Conservation (phyloP, 35 echinoderm and acorn worm species). For the Hemicentrotus pulcherrimus region DNA sequence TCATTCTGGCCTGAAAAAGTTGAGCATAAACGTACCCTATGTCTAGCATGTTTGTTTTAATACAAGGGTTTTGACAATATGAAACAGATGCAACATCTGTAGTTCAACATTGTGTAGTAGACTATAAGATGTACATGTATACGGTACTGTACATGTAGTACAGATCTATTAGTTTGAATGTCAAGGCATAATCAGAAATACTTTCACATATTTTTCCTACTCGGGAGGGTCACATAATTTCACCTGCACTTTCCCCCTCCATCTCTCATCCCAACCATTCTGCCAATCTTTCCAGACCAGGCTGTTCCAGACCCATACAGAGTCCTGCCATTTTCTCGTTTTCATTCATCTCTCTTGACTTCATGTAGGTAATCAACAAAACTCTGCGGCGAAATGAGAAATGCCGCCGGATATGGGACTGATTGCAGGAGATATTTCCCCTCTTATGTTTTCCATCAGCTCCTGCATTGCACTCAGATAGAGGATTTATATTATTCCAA, state of each 20-base stretch:
- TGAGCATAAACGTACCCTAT: too few species aligned
- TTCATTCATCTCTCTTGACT: background rate
- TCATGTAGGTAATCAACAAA: background rate
- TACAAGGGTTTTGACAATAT: too few species aligned
- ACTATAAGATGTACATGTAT: too few species aligned
- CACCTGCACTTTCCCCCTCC: background rate
- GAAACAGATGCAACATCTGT: too few species aligned
- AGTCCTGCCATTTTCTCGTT: background rate
- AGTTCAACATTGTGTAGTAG: too few species aligned
- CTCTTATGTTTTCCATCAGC: background rate
- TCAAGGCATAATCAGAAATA: background rate
- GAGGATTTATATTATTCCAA: conserved; percentile 11
- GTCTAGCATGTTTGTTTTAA: too few species aligned
- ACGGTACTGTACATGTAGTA: too few species aligned
- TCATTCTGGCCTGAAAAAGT: too few species aligned
- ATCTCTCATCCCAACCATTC: background rate
- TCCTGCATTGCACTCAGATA: background rate
- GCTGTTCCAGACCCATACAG: background rate
- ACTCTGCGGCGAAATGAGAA: background rate
- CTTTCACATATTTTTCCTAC: background rate
- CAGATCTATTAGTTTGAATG: background rate
- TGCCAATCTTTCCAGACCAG: background rate
- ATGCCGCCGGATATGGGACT: background rate
- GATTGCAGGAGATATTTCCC: background rate
- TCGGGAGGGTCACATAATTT: background rate